A percentile compares a stretch with the other conserved stretches of the same genome.
Evolutionary conservation across 1,140 invertebrate genomes (phyloP).

Genomic region (Dreissena polymorpha): DNA sequence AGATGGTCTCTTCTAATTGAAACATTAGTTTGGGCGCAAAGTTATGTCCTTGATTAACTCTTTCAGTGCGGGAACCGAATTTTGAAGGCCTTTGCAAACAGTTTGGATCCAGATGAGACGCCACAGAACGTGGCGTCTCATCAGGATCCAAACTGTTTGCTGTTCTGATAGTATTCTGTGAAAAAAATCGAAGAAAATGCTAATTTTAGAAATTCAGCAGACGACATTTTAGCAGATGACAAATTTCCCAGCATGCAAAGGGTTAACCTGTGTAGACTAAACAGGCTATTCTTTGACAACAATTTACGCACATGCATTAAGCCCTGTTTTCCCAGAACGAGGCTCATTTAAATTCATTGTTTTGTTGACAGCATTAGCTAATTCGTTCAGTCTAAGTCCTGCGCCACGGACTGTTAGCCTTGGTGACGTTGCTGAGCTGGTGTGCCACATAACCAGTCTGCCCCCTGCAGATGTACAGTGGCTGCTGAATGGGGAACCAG

Average conservation of each 20-base stretch:
- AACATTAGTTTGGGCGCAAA: background rate
- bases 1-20: no score
- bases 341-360: background rate
- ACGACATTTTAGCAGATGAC: no score
- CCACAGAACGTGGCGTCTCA: no score
- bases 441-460: constrained; percentile 39
- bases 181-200: no score
- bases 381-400: constrained; percentile 21
- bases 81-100: no score
- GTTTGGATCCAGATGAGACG: no score
- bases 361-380: constrained; percentile 25
- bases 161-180: no score
- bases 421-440: constrained; percentile 13
- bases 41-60: background rate
- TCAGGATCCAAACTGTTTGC: no score
- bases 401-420: constrained; percentile 8
- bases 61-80: no score
- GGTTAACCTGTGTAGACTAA: background rate
- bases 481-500: constrained; percentile 29
- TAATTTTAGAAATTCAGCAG: no score
- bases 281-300: background rate
- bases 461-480: constrained; percentile 36
- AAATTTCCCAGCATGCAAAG: no score
- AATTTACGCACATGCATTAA: no score
- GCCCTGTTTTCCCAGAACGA: background rate